Conservation (phyloP, 1,140 invertebrate species). For the Aphelinus certus region DNA sequence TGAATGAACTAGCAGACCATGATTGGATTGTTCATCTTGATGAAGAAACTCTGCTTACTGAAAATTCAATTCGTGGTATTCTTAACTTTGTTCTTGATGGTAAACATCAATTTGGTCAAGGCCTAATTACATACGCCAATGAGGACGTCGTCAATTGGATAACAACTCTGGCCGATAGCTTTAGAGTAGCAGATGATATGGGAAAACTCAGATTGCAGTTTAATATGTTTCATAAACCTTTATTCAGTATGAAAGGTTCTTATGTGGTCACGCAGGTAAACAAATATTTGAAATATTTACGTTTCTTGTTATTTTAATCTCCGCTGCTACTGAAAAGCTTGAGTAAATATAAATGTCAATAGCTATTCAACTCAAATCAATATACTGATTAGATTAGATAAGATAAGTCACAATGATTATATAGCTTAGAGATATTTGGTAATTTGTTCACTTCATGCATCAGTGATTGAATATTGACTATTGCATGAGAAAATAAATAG, state of each 20-base stretch:
- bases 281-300: constrained; percentile 28
- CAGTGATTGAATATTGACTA: too few species aligned
- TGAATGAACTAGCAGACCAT: constrained; percentile 86
- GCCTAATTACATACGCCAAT: constrained; percentile 97
- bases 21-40: constrained; percentile 99
- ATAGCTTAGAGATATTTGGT: too few species aligned
- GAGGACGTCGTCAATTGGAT: constrained; percentile 97
- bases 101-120: constrained; percentile 96
- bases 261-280: constrained; percentile 91
- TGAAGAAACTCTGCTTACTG: constrained; percentile 95
- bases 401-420: background rate
- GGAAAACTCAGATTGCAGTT: constrained; percentile 95
- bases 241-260: constrained; percentile 98
- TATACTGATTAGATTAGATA: background rate
- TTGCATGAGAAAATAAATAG: too few species aligned
- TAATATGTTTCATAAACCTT: constrained; percentile 90
- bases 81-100: constrained; percentile 96
- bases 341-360: background rate
- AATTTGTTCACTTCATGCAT: too few species aligned
- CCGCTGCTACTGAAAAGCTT: background rate
- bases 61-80: constrained; percentile 90
- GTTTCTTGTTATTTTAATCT: too few species aligned
- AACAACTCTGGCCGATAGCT: constrained; percentile 95
- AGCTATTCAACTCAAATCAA: background rate
- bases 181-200: constrained; percentile 96